phyloP scores from a whole-genome alignment of 2,113 vertebrate genomes.

The Sapayoa aenigma region DNA sequence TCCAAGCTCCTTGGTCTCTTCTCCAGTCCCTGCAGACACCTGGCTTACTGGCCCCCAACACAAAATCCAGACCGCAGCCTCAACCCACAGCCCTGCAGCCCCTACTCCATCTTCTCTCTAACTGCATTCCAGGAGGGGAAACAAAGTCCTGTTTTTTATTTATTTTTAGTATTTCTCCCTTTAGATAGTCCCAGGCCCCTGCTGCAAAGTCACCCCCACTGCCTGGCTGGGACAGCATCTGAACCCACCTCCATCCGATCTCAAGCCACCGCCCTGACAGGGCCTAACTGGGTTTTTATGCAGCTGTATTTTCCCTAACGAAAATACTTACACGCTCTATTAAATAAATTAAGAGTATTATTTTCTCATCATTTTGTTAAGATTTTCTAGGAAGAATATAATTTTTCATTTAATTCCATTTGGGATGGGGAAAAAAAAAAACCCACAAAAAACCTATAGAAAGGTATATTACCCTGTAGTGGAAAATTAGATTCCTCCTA shows the following conservation, averaged over 20 bases:
- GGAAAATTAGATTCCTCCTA: conserved; percentile 55
- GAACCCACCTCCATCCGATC: not conserved
- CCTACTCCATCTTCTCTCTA: accelerated
- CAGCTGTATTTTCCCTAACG: not conserved
- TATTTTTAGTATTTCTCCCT: not conserved
- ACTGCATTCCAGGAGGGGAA: not conserved
- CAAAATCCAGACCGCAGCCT: not conserved
- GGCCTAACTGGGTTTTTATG: not conserved
- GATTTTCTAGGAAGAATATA: conserved; percentile 30
- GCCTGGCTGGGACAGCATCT: accelerated
- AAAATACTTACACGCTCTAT: not conserved
- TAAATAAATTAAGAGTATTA: conserved; percentile 39
- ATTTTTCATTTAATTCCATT: conserved; percentile 33
- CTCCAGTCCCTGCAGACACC: not conserved
- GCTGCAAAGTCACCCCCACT: not conserved
- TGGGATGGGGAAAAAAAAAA: not conserved
- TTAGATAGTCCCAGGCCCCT: not conserved
- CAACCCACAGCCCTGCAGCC: not conserved
- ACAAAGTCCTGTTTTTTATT: not conserved
- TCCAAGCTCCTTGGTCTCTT: not conserved
- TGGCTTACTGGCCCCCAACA: not conserved
- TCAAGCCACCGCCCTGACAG: not conserved
- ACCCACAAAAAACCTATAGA: not conserved
- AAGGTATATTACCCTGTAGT: not conserved
- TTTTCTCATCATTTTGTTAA: conserved; percentile 16